Conservation (phyloP, 2,113 vertebrate species). For the Nipponia nippon region DNA sequence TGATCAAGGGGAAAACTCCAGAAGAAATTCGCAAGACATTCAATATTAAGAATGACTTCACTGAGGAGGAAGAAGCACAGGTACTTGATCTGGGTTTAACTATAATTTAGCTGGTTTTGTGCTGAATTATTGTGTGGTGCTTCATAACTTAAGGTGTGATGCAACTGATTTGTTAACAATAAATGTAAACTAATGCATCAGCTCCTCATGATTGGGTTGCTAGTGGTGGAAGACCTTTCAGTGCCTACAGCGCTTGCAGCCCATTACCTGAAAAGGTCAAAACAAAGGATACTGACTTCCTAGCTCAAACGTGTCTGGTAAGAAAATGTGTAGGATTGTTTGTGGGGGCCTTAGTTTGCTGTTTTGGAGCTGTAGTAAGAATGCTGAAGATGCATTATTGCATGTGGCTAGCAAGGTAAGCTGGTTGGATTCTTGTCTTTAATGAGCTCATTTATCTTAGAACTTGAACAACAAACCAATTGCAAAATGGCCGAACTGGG, state of each 20-base stretch:
- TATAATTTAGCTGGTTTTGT: not conserved
- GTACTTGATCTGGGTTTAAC: conserved; percentile 58
- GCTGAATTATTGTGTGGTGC: not conserved
- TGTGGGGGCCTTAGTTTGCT: not conserved
- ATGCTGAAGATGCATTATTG: not conserved
- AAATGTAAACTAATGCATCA: not conserved
- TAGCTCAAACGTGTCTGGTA: not conserved
- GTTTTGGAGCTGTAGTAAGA: not conserved
- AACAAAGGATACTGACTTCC: not conserved
- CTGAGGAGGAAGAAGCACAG: conserved; percentile 99
- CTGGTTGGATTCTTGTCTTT: not conserved
- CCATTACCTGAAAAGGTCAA: not conserved
- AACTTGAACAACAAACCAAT: not conserved
- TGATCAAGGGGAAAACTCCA: conserved; percentile 99
- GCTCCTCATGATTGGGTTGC: rapidly evolving
- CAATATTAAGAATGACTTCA: conserved; percentile 99
- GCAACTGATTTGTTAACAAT: not conserved
- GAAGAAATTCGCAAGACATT: conserved; percentile 99
- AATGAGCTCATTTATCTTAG: not conserved
- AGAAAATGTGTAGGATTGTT: not conserved
- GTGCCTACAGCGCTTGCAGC: not conserved
- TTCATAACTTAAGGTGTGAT: not conserved
- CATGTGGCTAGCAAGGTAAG: not conserved
- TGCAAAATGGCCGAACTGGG: not conserved
- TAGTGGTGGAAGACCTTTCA: not conserved